Conservation (phyloP, 2,113 vertebrate genomes). For the Lanius collurio region DNA sequence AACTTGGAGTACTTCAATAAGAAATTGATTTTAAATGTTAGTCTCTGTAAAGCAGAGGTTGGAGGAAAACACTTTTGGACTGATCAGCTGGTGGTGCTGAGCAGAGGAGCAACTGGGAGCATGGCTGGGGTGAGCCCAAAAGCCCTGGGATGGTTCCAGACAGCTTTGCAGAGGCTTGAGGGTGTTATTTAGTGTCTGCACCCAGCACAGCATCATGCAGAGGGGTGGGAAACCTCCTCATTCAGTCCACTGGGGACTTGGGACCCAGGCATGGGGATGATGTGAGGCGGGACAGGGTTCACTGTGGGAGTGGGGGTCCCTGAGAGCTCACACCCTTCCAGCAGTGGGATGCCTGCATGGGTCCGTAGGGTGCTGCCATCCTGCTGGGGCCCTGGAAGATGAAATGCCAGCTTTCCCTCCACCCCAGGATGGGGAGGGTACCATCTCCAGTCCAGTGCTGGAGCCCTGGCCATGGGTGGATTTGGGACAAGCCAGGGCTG, state of each 20-base stretch:
- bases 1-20: neutral
- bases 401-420: neutral
- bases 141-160: neutral
- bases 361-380: rapidly evolving
- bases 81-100: neutral
- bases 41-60: neutral
- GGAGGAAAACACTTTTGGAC: neutral
- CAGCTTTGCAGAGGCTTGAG: neutral
- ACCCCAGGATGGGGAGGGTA: neutral
- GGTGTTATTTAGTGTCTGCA: neutral
- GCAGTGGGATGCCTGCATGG: neutral
- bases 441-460: neutral
- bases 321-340: rapidly evolving
- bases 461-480: neutral
- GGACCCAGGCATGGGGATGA: rapidly evolving
- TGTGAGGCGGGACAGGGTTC: neutral
- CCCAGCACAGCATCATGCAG: neutral
- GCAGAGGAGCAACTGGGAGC: rapidly evolving
- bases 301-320: neutral
- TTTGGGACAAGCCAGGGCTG: rapidly evolving
- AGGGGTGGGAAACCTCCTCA: neutral
- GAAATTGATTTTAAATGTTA: neutral
- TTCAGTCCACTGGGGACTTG: rapidly evolving
- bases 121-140: neutral
- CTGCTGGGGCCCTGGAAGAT: neutral